These are phyloP conservation scores for Clivina fossor DNA, from an alignment of 2,888 invertebrate genomes.

Conservation along the genomic window DNA sequence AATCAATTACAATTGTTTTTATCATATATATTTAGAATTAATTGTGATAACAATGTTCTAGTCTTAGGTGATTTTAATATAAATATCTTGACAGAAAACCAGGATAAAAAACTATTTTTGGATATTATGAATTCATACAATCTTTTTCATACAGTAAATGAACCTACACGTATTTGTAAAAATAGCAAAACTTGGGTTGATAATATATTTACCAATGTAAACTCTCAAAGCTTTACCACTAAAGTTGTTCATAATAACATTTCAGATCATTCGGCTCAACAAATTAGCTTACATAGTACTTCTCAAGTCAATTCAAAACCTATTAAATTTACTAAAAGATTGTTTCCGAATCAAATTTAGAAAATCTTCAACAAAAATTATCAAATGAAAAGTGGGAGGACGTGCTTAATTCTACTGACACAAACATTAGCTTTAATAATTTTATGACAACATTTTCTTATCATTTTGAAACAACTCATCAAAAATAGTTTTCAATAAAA, in stretches of 20 bases:
- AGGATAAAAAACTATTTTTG: constrained; percentile 1
- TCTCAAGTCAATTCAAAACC: too few relatives aligned
- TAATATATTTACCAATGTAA: constrained; percentile 2
- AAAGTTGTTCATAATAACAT: constrained; percentile 8
- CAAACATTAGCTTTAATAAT: too few relatives aligned
- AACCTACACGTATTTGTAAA: not conserved
- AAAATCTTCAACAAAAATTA: too few relatives aligned
- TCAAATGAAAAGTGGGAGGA: too few relatives aligned
- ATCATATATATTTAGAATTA: constrained; percentile 3
- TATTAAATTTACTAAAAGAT: too few relatives aligned
- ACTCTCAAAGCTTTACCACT: not conserved
- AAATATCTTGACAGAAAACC: constrained; percentile 3
- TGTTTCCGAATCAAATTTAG: too few relatives aligned
- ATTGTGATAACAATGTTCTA: too few relatives aligned
- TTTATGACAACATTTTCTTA: too few relatives aligned
- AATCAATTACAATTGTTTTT: not conserved
- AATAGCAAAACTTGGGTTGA: constrained; percentile 3
- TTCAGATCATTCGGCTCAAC: constrained; percentile 6
- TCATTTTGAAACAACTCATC: too few relatives aligned
- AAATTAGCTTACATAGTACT: not conserved
- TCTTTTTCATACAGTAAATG: not conserved
- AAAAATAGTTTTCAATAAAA: too few relatives aligned
- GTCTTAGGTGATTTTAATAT: constrained; percentile 13
- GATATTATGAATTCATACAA: constrained; percentile 10
- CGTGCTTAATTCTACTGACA: too few relatives aligned